Evolutionary conservation across 2,888 invertebrate genomes (phyloP), one percentile per base, ranked within the genome.

Genomic region (Rugalucina vietnamica): DNA sequence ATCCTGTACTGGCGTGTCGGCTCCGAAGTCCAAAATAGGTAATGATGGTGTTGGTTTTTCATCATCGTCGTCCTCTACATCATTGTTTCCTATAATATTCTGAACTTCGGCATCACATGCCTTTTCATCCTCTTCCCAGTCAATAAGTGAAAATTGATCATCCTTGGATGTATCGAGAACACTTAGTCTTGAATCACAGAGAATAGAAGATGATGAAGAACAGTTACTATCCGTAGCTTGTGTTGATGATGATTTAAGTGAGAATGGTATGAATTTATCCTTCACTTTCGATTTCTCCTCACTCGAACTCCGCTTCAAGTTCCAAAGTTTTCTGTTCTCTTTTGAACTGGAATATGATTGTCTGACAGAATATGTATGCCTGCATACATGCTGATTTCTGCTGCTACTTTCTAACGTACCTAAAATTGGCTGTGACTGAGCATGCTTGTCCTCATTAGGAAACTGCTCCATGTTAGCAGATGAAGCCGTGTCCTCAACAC

Each of bases 61-160:
- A 24, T 85, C 79, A n/a, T 77, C 81, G 34, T 90, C 91, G 37
- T 90, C 91, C n/a, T 91, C 91, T 27, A 91, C 92, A n/a, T 90
- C 90, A 24, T 86, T 87, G 27, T 90, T 89, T 4, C 93, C 93
- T 1, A 92, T 93, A 27, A 93, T 93, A 76, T 91, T 90, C 57
- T 91, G 90, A 50, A 93, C 93, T 74, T 93, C 93, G 72, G 90
- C 91, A 81, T 93, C 93, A 89, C 93, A 93, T 4, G 91, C 90
- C 39, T 90, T 91, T 73, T 93, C 93, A 65, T 93, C 92, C 70
- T 91, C 92, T 21, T 91, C 90, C 93, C 93, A 93, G 83, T 93
- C 92, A 76, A 90, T 90, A 36, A 91, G 85, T 8, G 91, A 87
- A 27, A 91, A 89, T 70, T 90, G 90, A 57, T 93, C 93, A 32